Evolutionary conservation across 2,888 invertebrate genomes (phyloP).

Genomic region (Limnephilus marmoratus): DNA sequence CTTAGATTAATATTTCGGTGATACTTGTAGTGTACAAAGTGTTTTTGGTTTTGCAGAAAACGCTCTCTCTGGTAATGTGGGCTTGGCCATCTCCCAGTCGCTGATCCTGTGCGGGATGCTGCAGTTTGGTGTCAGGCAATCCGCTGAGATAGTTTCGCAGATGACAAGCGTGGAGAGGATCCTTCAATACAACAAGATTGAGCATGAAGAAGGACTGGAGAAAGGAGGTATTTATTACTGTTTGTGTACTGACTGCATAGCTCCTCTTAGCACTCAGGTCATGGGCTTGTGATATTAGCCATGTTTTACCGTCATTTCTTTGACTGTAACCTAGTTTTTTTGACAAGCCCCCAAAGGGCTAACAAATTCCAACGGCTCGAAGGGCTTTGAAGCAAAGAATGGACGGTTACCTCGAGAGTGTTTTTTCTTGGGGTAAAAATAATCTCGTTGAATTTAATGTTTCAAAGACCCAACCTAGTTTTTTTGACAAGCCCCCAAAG

Average conservation of each 20-base stretch:
- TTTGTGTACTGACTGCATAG: not conserved
- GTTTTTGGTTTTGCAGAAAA: constrained; percentile 70
- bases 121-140: constrained; percentile 84
- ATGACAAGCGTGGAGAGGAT: constrained; percentile 86
- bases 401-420: too few species aligned
- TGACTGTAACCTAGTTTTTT: too few species aligned
- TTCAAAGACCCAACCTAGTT: too few species aligned
- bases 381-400: too few species aligned
- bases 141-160: constrained; percentile 82
- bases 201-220: constrained; percentile 78
- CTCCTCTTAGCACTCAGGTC: not conserved
- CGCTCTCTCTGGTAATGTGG: constrained; percentile 82
- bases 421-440: too few species aligned
- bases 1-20: too few species aligned
- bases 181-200: constrained; percentile 84
- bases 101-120: constrained; percentile 84
- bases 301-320: too few species aligned
- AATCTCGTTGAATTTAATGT: too few species aligned
- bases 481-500: too few species aligned
- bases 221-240: constrained; percentile 71
- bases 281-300: not conserved
- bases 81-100: constrained; percentile 83
- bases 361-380: too few species aligned
- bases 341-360: too few species aligned
- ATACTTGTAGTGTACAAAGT: not conserved